Base-by-base conservation (phyloP, 2,888 invertebrate genomes). In the Dicycla oo region DNA sequence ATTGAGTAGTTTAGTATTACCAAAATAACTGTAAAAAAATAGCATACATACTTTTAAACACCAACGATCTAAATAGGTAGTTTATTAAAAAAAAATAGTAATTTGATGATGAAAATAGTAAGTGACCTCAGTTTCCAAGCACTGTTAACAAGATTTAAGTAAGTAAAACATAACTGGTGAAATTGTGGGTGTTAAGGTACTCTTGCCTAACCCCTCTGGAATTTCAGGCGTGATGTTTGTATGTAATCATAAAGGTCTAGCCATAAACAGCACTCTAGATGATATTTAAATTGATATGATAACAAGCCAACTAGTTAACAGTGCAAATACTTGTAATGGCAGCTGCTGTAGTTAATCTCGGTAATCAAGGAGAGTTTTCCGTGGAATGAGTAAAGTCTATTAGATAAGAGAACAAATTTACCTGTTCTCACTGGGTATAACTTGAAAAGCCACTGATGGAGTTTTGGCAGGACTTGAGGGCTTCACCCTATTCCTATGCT, bases 351-450 rank as follows among this genome's bases (percentile, higher is more conserved):
- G 18, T 2, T 51, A 40, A 40, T 51, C 20, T 69, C 10, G 26
- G 15, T 47, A 23, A 2, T 38, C 20, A 26, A 2, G 23, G 1
- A 26, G 30, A 15, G 0, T 20, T 43, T 47, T 53, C 5, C 10
- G 34, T 34, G 4, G 7, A 30, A 40, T 26, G 4, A 30, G 23
- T 34, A 30, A 20, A 23, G 3, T 34, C 34, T 34, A 34, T 4
- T 34, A 30, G 30, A 3, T 34, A n/a, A n/a, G 18, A 18, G 6
- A 8, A 40, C 10, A 49, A 74, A 75, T 90, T 91, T 87, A 96
- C 96, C 92, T 95, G 76, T 94, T 94, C 85, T 96, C 96, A 88
- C 96, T 96, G 1, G 96, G 96, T 78, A 95, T 95, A 49, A 96
- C 91, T 88, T 96, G 93, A 75, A 96, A 96, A 61, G 92, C 91